Base-by-base conservation (phyloP, 1,140 invertebrate genomes). In the Oreohelix idahoensis region DNA sequence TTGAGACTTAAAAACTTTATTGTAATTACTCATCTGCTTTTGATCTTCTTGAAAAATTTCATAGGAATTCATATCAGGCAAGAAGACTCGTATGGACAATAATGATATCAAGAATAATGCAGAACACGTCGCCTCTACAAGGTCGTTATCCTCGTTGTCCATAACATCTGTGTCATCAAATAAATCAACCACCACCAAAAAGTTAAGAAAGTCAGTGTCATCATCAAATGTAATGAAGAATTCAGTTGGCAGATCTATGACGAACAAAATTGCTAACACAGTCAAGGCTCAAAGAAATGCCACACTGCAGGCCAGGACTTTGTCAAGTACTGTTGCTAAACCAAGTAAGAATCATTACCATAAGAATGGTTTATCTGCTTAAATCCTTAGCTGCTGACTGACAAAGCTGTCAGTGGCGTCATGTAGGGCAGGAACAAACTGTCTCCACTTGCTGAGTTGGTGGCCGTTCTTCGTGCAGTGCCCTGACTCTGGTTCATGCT, bases 281-380 rank as follows among this genome's bases (percentile, higher is more conserved):
- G 74, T 76, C 15, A 32, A 8, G 36, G 71, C 71, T n/a, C 36
- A 36, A 35, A 10, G 74, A 51, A 53, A 53, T 32, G 15, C 39
- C n/a, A 45, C 15, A 49, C 29, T 23, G 1, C 74, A 53, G 42
- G 11, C 26, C 5, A 51, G 42, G 29, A 15, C 42, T 1, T 1
- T 76, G 26, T n/a, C 74, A 32, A 79, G 15, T 69, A 79, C 77
- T 8, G 77, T 79, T 35, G 63, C 58, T 29, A 79, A 53, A 39
- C 58, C 77, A 63, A 69, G 77, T 69, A 79, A 79, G 58, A 36
- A 66, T 63, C 45, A 51, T 45, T 36, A n/a, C n/a, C n/a, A n/a
- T n/a, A n/a, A n/a, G n/a, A n/a, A n/a, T n/a, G n/a, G 39, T n/a
- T 1, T 8, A n/a, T n/a, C n/a, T 38, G 29, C 11, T 23, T 32